Conservation (phyloP, 2,113 vertebrate species). For the Aptenodytes patagonicus region DNA sequence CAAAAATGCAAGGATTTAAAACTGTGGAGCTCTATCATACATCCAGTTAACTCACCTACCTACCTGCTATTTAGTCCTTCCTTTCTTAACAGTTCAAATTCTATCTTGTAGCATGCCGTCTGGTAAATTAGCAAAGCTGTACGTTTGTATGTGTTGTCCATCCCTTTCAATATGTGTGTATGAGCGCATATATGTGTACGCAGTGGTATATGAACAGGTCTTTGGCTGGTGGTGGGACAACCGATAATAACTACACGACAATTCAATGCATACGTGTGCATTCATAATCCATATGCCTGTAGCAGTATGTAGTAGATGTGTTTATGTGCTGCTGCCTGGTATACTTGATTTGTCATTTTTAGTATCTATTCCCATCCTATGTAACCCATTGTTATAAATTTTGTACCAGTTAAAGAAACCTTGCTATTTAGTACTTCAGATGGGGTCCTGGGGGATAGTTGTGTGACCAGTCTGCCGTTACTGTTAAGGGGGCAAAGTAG, state of each 20-base stretch:
- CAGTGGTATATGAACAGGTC: background rate
- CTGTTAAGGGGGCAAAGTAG: background rate
- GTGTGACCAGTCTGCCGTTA: background rate
- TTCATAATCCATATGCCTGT: background rate
- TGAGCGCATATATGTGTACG: background rate
- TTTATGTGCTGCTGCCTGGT: background rate
- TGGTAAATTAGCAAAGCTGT: background rate
- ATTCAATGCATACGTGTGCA: background rate
- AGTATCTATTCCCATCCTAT: background rate
- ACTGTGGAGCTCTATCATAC: background rate
- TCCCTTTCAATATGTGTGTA: background rate
- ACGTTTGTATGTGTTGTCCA: background rate
- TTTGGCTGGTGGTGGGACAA: background rate
- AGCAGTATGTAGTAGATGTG: background rate
- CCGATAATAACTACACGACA: background rate
- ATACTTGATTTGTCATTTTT: constrained; percentile 11
- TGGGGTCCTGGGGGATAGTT: background rate
- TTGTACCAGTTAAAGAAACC: constrained; percentile 38
- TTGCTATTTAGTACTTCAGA: constrained; percentile 10
- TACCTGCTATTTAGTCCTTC: background rate
- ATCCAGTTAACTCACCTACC: constrained; percentile 29
- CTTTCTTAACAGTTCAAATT: background rate
- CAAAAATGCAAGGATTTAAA: constrained; percentile 49
- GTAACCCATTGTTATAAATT: constrained; percentile 12
- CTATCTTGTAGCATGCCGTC: background rate